phyloP scores from a whole-genome alignment of 35 echinoderm and acorn worm genomes.

The Anneissia japonica region DNA sequence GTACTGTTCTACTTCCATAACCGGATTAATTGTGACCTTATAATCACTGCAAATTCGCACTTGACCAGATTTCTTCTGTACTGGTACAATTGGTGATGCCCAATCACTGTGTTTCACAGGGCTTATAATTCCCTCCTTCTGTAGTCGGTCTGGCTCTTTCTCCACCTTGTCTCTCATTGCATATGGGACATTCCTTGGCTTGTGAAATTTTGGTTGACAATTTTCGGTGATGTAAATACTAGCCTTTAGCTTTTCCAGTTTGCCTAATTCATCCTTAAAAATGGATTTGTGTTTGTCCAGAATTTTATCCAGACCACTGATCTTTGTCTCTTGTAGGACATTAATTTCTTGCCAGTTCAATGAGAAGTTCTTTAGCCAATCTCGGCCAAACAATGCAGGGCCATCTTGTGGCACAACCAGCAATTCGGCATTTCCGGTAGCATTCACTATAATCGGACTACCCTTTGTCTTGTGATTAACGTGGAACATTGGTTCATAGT shows the following conservation, averaged over 20 bases:
- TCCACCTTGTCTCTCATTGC: neutral
- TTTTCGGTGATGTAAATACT: neutral
- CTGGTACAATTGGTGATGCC: slow-evolving; percentile 44
- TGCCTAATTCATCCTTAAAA: slow-evolving; percentile 20
- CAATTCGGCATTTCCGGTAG: neutral
- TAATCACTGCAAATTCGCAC: slow-evolving; percentile 27
- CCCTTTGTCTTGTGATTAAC: neutral
- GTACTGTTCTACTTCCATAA: slow-evolving; percentile 24
- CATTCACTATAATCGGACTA: neutral
- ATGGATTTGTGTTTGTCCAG: neutral
- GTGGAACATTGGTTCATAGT: neutral
- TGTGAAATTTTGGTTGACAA: neutral
- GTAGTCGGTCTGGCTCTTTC: neutral
- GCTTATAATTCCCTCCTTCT: slow-evolving; percentile 9
- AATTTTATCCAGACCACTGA: slow-evolving; percentile 9
- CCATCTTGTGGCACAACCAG: slow-evolving; percentile 15
- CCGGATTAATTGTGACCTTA: slow-evolving; percentile 21
- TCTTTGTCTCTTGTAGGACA: neutral
- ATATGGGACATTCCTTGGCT: neutral
- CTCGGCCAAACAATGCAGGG: slow-evolving; percentile 5
- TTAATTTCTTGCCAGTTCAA: slow-evolving; percentile 29
- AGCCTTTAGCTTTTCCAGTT: slow-evolving; percentile 7
- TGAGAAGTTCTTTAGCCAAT: slow-evolving; percentile 15
- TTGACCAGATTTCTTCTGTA: neutral
- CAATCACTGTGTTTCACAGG: slow-evolving; percentile 10